Evolutionary conservation across 2,113 vertebrate species (phyloP), one percentile per base, ranked within the genome.

Genomic region (Tursiops truncatus): DNA sequence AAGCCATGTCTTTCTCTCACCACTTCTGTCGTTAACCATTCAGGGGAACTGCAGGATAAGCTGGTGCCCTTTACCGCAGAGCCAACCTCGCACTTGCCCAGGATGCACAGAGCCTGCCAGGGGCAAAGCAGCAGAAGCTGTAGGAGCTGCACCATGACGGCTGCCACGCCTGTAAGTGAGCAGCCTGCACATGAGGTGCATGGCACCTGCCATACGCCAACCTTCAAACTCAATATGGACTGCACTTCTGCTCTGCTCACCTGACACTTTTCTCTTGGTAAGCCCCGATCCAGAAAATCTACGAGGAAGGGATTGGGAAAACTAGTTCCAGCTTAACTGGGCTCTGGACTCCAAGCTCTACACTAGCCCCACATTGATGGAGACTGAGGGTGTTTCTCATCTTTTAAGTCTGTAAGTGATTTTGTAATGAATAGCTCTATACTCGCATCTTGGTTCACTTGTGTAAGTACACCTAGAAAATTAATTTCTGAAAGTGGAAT

Each of bases 141-240:
- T 23, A 31, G 71, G 12, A 44, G 21, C 5, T 18, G 11, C 9
- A 1, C 20, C 31, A 20, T 23, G 68, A 18, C 4, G 26, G 17
- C 38, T 15, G 26, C 12, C 8, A 1, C 0, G 2, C 13, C 38
- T 9, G 8, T 18, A 0, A 0, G 62, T 4, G 47, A 8, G 21
- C 26, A 6, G 26, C 1, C 0, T 0, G 12, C 26, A 5, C 0
- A 1, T 1, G 28, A 17, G 17, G 1, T 1, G 10, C 21, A 9
- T 7, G 15, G 3, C 25, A 20, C 5, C 60, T 6, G 4, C 53
- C 2, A 0, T 0, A 1, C 60, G 3, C 6, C 25, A 9, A 6
- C 38, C 50, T 38, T 4, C 79, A 50, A 0, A 44, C 26, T 23
- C 11, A 0, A 2, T 2, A 6, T 10, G 23, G 6, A 8, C 41